Evolutionary conservation across 2,113 vertebrate genomes (phyloP).

Genomic region (Chloebia gouldiae): DNA sequence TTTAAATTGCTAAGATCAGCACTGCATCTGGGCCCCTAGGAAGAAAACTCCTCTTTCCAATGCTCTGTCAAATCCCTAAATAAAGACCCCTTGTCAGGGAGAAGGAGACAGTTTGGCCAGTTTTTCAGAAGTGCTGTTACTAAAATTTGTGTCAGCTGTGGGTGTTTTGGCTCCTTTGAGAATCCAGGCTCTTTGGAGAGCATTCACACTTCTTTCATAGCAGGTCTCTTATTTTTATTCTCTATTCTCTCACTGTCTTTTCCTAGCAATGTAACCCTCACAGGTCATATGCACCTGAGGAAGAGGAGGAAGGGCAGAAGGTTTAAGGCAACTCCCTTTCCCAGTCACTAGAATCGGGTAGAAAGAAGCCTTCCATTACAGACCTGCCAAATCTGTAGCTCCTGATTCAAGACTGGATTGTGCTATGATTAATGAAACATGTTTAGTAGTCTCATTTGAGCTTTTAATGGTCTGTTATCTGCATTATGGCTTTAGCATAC

Average conservation of each 20-base stretch:
- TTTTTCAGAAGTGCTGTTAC: background rate
- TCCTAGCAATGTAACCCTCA: background rate
- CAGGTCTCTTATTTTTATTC: background rate
- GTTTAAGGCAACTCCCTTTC: background rate
- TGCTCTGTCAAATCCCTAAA: background rate
- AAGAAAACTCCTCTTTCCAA: background rate
- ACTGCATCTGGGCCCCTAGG: background rate
- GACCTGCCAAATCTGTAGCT: background rate
- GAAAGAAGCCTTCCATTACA: background rate
- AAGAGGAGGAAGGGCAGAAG: background rate
- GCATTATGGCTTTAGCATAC: background rate
- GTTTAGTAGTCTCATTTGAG: slow-evolving; percentile 56
- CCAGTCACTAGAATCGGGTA: background rate
- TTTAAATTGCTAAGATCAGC: background rate
- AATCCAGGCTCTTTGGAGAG: background rate
- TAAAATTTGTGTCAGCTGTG: background rate
- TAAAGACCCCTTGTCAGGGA: background rate
- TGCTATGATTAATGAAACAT: slow-evolving; percentile 59
- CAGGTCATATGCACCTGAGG: background rate
- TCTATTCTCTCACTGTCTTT: background rate
- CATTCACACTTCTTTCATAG: background rate
- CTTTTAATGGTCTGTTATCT: slow-evolving; percentile 52
- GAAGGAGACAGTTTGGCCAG: background rate
- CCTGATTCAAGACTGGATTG: slow-evolving; percentile 19
- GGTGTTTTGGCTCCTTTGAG: background rate